Evolutionary conservation across 1,140 invertebrate species (phyloP).

Genomic region (Drosophila nikananu): DNA sequence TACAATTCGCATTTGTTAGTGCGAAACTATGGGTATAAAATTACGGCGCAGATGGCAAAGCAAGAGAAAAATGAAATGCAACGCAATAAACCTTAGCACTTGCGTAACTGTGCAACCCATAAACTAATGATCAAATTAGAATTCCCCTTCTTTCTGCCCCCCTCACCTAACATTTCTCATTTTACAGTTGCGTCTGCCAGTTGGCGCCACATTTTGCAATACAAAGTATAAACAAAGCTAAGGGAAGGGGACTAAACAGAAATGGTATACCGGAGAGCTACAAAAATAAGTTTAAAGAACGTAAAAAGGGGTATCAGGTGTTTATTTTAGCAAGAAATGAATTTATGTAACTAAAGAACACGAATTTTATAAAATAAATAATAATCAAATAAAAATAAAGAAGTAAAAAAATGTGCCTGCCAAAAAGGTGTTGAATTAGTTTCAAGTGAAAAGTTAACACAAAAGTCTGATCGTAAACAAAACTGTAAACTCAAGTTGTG

Average conservation of each 20-base stretch:
- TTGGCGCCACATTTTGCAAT: slow-evolving; percentile 72
- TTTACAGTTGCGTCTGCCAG: slow-evolving; percentile 36
- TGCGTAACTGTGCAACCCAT: slow-evolving; percentile 72
- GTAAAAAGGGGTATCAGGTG: neutral
- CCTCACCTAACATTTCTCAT: neutral
- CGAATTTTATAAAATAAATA: too few relatives aligned
- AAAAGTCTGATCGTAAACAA: neutral
- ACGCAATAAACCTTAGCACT: slow-evolving; percentile 73
- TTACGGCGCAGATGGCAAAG: slow-evolving; percentile 20
- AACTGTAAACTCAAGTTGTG: slow-evolving; percentile 4
- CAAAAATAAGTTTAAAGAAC: neutral
- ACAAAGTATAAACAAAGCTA: slow-evolving; percentile 62
- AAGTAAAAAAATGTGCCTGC: too few relatives aligned
- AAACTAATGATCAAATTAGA: slow-evolving; percentile 64
- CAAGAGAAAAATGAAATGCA: slow-evolving; percentile 63
- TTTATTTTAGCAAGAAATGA: neutral
- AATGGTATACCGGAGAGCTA: slow-evolving; percentile 15
- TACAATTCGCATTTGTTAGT: neutral
- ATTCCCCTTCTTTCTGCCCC: slow-evolving; percentile 7
- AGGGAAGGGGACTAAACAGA: slow-evolving; percentile 22
- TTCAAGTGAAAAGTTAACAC: neutral
- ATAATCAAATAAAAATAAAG: neutral
- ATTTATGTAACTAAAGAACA: too few relatives aligned
- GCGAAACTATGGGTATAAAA: slow-evolving; percentile 5
- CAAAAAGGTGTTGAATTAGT: too few relatives aligned